Evolutionary conservation across 2,888 invertebrate genomes (phyloP), one percentile per base, ranked within the genome.

Genomic region (Torymus aiolomorphi): DNA sequence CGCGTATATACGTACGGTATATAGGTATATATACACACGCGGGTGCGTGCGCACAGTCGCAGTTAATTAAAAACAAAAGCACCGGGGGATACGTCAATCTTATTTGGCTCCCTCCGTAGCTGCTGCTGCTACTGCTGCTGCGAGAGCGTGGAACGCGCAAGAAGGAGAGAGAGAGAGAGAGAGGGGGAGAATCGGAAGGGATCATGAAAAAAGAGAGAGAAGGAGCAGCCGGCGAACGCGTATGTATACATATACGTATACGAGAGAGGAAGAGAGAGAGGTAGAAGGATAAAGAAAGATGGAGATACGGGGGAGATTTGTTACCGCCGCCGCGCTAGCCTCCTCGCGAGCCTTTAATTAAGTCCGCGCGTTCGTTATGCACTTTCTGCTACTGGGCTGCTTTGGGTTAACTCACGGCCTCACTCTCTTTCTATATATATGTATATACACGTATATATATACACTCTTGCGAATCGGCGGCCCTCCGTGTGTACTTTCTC

Each of bases 1-100:
- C 78, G 82, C 82, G 42, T 42, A 42, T 42, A 78, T 82, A 54
- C 79, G 76, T 80, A 82, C 69, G 16, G 57, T 42, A 42, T 42
- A 42, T 8, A 42, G 4, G 8, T 42, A 42, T 42, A 42, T 1
- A 42, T 1, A 42, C 42, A 42, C 8, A 8, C 42, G 8, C 83
- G 84, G 84, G 84, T 82, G 51, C 62, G 82, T 78, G 14, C 83
- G 80, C 84, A 84, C 62, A n/a, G 85, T 87, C 87, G 42, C 42
- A 86, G 87, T 87, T 88, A 88, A 88, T 88, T 88, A 88, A 87
- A 88, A 88, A 87, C 87, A 86, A 88, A 88, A 87, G 84, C 86
- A 87, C 83, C 84, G 83, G 84, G 86, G 87, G 86, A 87, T 85
- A 87, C 87, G 87, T 88, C 87, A 88, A 88, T 88, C 88, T 88